Evolutionary conservation across 2,113 vertebrate genomes (phyloP).

Genomic region (Tenebrosternarchus preto): DNA sequence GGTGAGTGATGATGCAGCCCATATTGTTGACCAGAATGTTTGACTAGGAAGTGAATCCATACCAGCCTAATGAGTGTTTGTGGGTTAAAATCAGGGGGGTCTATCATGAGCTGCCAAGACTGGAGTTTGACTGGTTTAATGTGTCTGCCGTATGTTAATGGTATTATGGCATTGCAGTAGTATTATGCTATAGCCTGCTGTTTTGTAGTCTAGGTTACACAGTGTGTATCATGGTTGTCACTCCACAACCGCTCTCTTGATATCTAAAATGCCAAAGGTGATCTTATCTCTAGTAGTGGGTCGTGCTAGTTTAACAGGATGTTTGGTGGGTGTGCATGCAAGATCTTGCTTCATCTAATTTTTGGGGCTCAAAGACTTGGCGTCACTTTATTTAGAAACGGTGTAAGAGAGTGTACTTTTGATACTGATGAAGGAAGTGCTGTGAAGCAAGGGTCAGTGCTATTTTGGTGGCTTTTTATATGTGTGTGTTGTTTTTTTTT

Average conservation of each 20-base stretch:
- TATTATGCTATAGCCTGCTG: no score
- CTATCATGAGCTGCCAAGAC: no score
- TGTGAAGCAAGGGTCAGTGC: not conserved
- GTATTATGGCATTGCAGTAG: no score
- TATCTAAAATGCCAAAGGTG: constrained; percentile 22
- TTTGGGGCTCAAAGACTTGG: not conserved
- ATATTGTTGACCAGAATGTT: no score
- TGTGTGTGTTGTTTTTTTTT: no score
- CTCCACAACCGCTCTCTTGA: constrained; percentile 1
- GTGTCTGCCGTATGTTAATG: no score
- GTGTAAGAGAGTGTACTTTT: not conserved
- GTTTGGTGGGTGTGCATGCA: constrained; percentile 13
- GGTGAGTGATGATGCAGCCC: no score
- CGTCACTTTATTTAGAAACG: constrained; percentile 17
- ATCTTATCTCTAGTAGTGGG: constrained; percentile 39
- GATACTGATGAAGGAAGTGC: not conserved
- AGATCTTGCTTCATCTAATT: constrained; percentile 21
- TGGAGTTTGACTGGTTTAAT: no score
- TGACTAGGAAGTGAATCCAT: no score
- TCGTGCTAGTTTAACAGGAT: constrained; percentile 42
- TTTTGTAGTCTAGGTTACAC: not conserved
- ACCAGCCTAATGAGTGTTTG: no score
- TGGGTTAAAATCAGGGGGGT: no score
- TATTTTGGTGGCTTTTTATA: not conserved
- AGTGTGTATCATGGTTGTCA: not conserved